These are phyloP conservation scores for Aquatica leii DNA, from an alignment of 2,888 invertebrate species.

Conservation along the genomic window DNA sequence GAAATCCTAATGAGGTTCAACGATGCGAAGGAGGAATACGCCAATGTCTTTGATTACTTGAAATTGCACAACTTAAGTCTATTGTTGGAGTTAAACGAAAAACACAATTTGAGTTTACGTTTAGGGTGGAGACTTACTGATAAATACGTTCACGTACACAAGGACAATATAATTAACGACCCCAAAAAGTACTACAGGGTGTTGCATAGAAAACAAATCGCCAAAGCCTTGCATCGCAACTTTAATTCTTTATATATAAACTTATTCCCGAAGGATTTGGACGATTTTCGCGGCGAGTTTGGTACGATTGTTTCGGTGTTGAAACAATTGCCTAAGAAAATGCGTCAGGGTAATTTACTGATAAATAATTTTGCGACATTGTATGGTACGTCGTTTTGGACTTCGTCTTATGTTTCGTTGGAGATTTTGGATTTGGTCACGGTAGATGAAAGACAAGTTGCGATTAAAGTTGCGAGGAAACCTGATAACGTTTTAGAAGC, in stretches of 20 bases:
- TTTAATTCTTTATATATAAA: constrained; percentile 20
- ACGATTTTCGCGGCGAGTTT: constrained; percentile 4
- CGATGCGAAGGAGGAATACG: neutral
- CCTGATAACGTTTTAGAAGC: constrained; percentile 8
- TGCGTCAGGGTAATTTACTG: neutral
- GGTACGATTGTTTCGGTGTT: neutral
- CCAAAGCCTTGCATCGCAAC: constrained; percentile 17
- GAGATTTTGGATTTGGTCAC: constrained; percentile 13
- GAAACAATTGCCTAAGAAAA: constrained; percentile 1
- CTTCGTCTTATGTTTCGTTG: neutral
- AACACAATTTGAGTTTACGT: constrained; percentile 11
- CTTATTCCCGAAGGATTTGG: constrained; percentile 15
- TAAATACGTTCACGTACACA: constrained; percentile 22
- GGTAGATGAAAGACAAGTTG: neutral
- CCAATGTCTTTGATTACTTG: constrained; percentile 17
- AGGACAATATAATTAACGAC: constrained; percentile 22
- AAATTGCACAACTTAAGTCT: constrained; percentile 5
- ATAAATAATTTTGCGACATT: constrained; percentile 5
- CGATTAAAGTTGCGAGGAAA: neutral
- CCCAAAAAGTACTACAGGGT: neutral
- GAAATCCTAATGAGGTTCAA: constrained; percentile 4
- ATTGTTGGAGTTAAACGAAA: constrained; percentile 23
- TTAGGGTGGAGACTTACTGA: constrained; percentile 29
- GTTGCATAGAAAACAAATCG: constrained; percentile 16
- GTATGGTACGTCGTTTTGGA: constrained; percentile 14